Conservation (phyloP, 2,113 vertebrate species). For the Miniopterus natalensis region DNA sequence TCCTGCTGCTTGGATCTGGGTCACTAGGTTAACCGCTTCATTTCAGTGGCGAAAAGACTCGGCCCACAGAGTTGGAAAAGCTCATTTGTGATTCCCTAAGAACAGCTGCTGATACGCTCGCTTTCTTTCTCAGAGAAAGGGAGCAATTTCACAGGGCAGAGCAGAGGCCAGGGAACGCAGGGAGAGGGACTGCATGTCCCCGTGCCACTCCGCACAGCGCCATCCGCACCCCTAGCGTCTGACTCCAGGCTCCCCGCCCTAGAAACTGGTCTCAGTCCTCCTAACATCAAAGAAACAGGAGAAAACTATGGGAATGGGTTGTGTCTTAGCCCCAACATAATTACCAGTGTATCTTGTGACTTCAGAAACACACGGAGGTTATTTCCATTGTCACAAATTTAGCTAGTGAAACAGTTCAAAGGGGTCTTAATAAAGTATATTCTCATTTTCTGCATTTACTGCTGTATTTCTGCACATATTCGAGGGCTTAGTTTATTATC, state of each 20-base stretch:
- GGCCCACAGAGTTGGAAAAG: neutral
- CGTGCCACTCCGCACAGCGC: neutral
- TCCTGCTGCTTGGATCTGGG: neutral
- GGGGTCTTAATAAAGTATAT: neutral
- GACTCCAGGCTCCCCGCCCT: neutral
- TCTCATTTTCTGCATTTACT: neutral
- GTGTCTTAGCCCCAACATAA: neutral
- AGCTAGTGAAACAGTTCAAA: slow-evolving; percentile 20
- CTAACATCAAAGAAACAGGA: neutral
- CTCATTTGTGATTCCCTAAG: neutral
- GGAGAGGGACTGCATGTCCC: accelerated
- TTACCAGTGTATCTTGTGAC: neutral
- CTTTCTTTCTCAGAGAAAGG: neutral
- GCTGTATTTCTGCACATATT: neutral
- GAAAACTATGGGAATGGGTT: slow-evolving; percentile 7
- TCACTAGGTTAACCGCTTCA: neutral
- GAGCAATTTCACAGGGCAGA: neutral
- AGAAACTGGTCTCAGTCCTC: neutral
- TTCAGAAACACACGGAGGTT: neutral
- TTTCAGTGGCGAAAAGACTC: neutral
- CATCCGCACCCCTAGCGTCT: neutral
- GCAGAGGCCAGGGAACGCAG: neutral
- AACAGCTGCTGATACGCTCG: neutral
- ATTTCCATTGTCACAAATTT: neutral
- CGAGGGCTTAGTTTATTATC: slow-evolving; percentile 6